Conservation (phyloP, 2,113 vertebrate species). For the Brachypodius melanocephalos region DNA sequence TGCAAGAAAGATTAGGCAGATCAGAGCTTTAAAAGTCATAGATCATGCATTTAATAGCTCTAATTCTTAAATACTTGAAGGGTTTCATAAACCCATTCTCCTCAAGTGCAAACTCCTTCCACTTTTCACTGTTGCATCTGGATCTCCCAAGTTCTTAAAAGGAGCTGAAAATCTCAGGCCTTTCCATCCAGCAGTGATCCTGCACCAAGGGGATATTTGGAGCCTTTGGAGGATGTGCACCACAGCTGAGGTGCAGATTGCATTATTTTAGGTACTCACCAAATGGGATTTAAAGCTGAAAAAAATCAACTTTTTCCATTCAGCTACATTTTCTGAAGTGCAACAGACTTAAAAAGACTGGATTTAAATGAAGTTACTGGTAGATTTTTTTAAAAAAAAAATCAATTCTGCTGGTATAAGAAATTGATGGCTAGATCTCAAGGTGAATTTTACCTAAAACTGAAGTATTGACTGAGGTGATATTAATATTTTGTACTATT, state of each 20-base stretch:
- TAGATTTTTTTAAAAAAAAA: not conserved
- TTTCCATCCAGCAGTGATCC: not conserved
- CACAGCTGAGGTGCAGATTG: not conserved
- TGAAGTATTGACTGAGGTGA: slow-evolving; percentile 26
- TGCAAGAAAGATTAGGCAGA: slow-evolving; percentile 49
- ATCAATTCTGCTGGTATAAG: slow-evolving; percentile 36
- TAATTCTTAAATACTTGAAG: slow-evolving; percentile 43
- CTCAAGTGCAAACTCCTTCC: slow-evolving; percentile 11
- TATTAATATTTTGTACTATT: slow-evolving; percentile 9
- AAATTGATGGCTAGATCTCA: slow-evolving; percentile 56
- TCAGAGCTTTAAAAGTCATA: slow-evolving; percentile 34
- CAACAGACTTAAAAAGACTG: slow-evolving; percentile 6
- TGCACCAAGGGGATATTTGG: not conserved
- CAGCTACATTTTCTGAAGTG: not conserved
- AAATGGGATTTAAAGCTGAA: not conserved
- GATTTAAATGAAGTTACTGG: slow-evolving; percentile 38
- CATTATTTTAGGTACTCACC: not conserved
- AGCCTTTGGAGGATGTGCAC: not conserved
- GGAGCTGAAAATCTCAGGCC: not conserved
- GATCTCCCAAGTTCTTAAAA: not conserved
- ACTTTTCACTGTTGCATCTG: not conserved
- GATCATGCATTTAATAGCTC: slow-evolving; percentile 43
- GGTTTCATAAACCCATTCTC: slow-evolving; percentile 12
- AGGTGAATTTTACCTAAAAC: slow-evolving; percentile 52
- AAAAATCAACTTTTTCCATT: not conserved